These are phyloP conservation scores for Cryptus armator DNA, from an alignment of 2,888 invertebrate genomes.

Conservation along the genomic window DNA sequence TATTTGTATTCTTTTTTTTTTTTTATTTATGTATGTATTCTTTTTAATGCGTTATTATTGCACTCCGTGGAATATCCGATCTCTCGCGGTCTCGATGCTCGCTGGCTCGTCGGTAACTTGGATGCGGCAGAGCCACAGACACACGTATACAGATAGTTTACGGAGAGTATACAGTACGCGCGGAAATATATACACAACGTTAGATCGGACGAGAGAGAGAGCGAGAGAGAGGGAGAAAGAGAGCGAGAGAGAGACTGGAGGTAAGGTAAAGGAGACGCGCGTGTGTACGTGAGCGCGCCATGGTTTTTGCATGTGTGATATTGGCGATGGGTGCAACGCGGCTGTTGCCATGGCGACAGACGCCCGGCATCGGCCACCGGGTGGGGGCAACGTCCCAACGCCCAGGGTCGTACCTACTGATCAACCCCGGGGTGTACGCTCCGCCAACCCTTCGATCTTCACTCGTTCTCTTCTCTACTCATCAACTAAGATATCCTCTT, in stretches of 20 bases:
- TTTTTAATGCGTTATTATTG: constrained; percentile 1
- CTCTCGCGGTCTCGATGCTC: constrained; percentile 19
- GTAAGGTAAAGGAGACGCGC: constrained; percentile 1
- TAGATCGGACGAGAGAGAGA: not conserved
- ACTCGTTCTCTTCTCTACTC: not conserved
- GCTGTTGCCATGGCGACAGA: constrained; percentile 86
- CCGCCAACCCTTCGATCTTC: constrained; percentile 50
- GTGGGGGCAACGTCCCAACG: constrained; percentile 85
- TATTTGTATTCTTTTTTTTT: not conserved
- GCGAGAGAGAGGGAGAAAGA: too few relatives aligned
- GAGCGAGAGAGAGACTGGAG: not conserved
- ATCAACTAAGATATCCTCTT: not conserved
- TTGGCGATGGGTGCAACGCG: constrained; percentile 83
- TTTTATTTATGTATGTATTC: not conserved
- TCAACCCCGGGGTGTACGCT: constrained; percentile 69
- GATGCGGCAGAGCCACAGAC: not conserved
- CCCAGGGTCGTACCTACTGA: constrained; percentile 82
- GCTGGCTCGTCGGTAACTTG: constrained; percentile 18
- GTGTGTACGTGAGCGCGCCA: constrained; percentile 35
- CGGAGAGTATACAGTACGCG: not conserved
- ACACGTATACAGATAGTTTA: not conserved
- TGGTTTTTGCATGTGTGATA: constrained; percentile 71
- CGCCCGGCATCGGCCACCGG: constrained; percentile 83
- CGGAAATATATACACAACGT: constrained; percentile 1
- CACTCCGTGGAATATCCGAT: not conserved